Base-by-base conservation (phyloP, 53 echinoderm and acorn worm genomes). In the Echinometra lucunter region DNA sequence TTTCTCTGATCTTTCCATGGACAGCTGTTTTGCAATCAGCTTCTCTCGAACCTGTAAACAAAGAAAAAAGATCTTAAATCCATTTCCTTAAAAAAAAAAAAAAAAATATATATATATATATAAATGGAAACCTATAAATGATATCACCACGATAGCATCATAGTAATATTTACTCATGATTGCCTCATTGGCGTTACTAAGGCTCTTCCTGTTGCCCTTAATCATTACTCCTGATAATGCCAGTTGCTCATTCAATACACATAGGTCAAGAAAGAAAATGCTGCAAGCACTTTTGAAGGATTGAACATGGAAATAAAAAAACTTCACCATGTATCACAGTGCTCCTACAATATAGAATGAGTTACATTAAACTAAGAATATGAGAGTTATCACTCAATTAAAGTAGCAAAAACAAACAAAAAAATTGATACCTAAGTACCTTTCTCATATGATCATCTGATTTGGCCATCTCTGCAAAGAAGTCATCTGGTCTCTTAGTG, bases 401-500 rank as follows among this genome's bases (percentile, higher is more conserved):
- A 38, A 44, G 1, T 27, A 13, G 45, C 25, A 53, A 87, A 87
- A 38, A 82, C 82, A 87, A n/a, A n/a, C n/a, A n/a, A n/a, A n/a
- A n/a, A n/a, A n/a, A n/a, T 56, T 34, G 55, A 55, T 5, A 58
- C 16, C 30, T 25, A n/a, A n/a, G n/a, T 45, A 98, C 98, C 96
- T 97, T 98, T 87, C 97, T 98, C 99, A 99, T 99, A 95, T 98
- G 99, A 42, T 95, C 96, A 95, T 99, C 99, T 67, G 99, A 92
- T 80, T 99, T 99, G 34, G 98, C 99, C 99, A 99, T 99, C 94
- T 99, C 99, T 23, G 99, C 99, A 95, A 97, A 99, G 95, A 97
- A 99, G 83, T 99, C 99, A 3, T 97, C 96, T 5, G 99, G 99
- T 95, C 99, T 98, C 95, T 95, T 99, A 1, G 99, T 99, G 37